A percentile compares a stretch with the other conserved stretches of the same genome.
Evolutionary conservation across 2,797 vertebrate genomes (phyloP).

Genomic region (Lindbergichthys nudifrons): DNA sequence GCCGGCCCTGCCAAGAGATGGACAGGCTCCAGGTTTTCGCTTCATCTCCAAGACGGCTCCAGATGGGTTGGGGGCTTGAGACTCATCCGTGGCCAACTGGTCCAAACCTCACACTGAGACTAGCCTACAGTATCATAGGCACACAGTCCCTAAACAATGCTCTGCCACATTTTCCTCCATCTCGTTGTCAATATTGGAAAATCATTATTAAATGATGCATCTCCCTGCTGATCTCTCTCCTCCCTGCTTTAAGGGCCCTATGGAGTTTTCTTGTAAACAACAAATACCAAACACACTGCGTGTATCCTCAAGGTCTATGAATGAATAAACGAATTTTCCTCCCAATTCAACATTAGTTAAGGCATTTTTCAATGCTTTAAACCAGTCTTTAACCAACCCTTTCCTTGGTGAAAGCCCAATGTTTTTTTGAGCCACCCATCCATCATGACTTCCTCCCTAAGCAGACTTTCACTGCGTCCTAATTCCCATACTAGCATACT

Average conservation of each 20-base stretch:
- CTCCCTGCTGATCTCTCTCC: slow-evolving; percentile 35
- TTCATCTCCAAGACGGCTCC: slow-evolving; percentile 77
- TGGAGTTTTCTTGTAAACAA: slow-evolving; percentile 36
- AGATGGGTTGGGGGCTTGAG: slow-evolving; percentile 78
- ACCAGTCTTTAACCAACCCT: too few species aligned
- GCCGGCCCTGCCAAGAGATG: slow-evolving; percentile 75
- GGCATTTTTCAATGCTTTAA: too few species aligned
- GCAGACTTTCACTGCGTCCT: too few species aligned
- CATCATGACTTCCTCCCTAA: too few species aligned
- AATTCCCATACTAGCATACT: too few species aligned
- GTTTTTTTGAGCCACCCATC: too few species aligned
- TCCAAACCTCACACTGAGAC: slow-evolving; percentile 71
- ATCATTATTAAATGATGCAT: slow-evolving; percentile 42
- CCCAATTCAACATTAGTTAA: too few species aligned
- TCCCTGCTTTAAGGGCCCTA: slow-evolving; percentile 23
- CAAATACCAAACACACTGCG: background rate
- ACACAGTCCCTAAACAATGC: slow-evolving; percentile 36
- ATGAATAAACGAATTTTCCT: background rate
- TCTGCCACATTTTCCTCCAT: slow-evolving; percentile 10
- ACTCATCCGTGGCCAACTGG: slow-evolving; percentile 76
- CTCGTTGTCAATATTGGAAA: slow-evolving; percentile 35
- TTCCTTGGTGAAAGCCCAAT: too few species aligned
- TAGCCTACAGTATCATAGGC: slow-evolving; percentile 61
- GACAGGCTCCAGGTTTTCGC: slow-evolving; percentile 77
- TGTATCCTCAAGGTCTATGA: slow-evolving; percentile 9